A percentile compares a stretch with the other conserved stretches of the same genome.
These are phyloP conservation scores for Setophaga coronata DNA, from an alignment of 2,113 vertebrate species.

Conservation along the genomic window DNA sequence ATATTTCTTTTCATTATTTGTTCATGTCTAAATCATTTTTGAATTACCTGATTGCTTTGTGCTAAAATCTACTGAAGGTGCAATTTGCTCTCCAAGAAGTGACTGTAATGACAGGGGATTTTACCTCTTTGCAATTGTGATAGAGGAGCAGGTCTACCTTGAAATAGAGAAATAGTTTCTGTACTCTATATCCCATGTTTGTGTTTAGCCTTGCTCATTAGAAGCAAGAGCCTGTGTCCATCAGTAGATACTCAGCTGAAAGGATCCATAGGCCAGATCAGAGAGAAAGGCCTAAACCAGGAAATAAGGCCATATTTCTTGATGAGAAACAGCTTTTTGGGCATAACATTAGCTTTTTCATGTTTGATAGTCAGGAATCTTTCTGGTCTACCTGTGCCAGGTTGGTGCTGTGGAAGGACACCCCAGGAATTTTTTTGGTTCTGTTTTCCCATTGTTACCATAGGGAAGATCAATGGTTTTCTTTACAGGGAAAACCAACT, in stretches of 20 bases:
- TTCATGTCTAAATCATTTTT: background rate
- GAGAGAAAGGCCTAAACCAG: background rate
- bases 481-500: background rate
- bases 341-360: background rate
- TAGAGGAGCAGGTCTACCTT: background rate
- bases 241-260: background rate
- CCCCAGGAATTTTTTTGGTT: background rate
- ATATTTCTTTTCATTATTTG: background rate
- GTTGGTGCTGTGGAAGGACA: background rate
- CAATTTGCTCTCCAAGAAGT: background rate
- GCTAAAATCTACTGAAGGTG: background rate
- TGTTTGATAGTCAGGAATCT: background rate
- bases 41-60: background rate
- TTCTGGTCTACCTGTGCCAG: background rate
- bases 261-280: background rate
- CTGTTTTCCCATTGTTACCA: background rate
- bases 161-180: background rate
- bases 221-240: background rate
- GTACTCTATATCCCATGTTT: background rate
- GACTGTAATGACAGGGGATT: background rate
- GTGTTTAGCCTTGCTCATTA: background rate
- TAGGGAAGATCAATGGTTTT: background rate
- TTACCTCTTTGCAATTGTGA: background rate
- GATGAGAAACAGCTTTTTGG: background rate
- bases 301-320: background rate